A percentile compares a stretch with the other conserved stretches of the same genome.
These are phyloP conservation scores for Dipodomys ordii DNA, from an alignment of 2,113 vertebrate species.

Conservation along the genomic window DNA sequence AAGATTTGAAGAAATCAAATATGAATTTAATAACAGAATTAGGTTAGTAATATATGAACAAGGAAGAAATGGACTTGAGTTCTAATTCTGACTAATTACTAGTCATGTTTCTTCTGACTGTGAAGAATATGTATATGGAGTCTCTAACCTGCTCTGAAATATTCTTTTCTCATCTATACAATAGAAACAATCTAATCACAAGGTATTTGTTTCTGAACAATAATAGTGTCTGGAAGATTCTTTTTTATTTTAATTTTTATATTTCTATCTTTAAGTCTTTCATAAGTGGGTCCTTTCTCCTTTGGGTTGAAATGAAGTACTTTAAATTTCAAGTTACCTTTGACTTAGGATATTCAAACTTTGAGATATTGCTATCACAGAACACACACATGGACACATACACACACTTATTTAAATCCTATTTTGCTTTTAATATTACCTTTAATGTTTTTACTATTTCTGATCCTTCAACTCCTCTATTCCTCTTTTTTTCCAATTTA, in stretches of 20 bases:
- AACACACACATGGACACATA: neutral
- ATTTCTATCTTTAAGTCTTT: neutral
- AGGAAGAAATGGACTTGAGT: neutral
- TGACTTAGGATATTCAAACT: neutral
- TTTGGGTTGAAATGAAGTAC: neutral
- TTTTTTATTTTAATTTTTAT: neutral
- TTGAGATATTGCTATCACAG: neutral
- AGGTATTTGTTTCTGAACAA: neutral
- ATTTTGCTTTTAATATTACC: neutral
- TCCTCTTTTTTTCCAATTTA: neutral
- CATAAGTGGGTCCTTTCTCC: neutral
- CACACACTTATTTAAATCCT: neutral
- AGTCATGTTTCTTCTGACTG: no score
- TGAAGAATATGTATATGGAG: neutral
- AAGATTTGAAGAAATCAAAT: neutral
- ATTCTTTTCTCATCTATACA: neutral
- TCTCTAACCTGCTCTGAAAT: neutral
- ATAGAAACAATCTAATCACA: neutral
- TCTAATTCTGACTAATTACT: neutral
- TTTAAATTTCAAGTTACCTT: neutral
- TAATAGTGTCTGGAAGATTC: neutral
- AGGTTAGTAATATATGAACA: neutral
- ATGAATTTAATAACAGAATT: neutral
- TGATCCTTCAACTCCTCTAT: neutral
- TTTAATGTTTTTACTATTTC: neutral